Evolutionary conservation across 2,888 invertebrate species (phyloP).

Genomic region (Lasioglossum figueresi): DNA sequence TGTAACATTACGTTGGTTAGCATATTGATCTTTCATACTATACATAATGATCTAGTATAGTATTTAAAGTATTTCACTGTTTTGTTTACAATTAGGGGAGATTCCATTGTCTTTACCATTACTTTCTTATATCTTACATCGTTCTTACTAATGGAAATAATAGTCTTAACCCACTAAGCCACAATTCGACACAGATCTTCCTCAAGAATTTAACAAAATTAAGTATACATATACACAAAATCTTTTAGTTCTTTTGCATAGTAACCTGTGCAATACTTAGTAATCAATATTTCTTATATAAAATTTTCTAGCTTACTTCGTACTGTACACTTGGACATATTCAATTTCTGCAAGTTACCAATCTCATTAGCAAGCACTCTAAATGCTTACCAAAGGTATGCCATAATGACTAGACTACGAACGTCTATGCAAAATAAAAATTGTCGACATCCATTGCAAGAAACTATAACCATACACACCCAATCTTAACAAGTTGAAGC

Average conservation of each 20-base stretch:
- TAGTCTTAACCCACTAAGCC: slow-evolving; percentile 4
- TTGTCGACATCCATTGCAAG: too few relatives aligned
- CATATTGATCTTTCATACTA: neutral
- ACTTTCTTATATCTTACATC: neutral
- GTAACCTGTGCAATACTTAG: neutral
- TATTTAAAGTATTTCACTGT: neutral
- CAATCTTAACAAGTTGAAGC: too few relatives aligned
- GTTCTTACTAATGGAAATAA: neutral
- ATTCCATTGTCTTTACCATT: neutral
- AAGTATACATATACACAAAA: neutral
- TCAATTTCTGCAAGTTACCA: neutral
- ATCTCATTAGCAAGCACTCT: neutral
- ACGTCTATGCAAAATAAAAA: neutral
- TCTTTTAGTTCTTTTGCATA: neutral
- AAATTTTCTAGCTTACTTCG: neutral
- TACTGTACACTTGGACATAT: neutral
- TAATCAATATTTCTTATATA: neutral
- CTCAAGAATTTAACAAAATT: neutral
- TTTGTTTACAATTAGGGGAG: neutral
- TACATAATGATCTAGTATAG: neutral
- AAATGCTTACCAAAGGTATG: neutral
- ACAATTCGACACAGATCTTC: neutral
- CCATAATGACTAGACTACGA: neutral
- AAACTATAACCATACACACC: too few relatives aligned
- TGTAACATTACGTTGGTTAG: neutral